Evolutionary conservation across 2,888 invertebrate genomes (phyloP).

Genomic region (Ceramica pisi): DNA sequence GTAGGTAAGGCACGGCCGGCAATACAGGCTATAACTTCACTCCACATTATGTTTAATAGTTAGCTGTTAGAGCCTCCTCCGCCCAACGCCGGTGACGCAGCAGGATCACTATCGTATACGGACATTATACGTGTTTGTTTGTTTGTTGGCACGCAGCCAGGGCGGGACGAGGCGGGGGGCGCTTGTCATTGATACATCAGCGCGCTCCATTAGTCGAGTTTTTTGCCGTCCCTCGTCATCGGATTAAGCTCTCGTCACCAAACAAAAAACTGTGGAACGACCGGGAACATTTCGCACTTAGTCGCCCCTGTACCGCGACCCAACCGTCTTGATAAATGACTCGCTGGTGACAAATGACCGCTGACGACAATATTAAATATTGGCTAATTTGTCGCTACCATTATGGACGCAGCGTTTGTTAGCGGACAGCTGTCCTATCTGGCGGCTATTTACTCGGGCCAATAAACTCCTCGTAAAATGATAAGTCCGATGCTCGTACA

Average conservation of each 20-base stretch:
- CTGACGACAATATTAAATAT: slow-evolving; percentile 20
- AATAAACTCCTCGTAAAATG: slow-evolving; percentile 51
- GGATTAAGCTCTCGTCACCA: slow-evolving; percentile 72
- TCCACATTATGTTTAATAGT: no score
- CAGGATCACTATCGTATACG: slow-evolving; percentile 22
- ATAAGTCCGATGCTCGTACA: slow-evolving; percentile 21
- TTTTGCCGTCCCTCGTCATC: slow-evolving; percentile 69
- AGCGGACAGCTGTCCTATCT: slow-evolving; percentile 13
- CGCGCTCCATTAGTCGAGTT: slow-evolving; percentile 70
- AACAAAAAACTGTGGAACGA: slow-evolving; percentile 69
- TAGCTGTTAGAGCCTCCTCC: no score
- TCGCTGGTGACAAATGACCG: slow-evolving; percentile 40
- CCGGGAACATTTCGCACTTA: slow-evolving; percentile 77
- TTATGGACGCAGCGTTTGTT: slow-evolving; percentile 1
- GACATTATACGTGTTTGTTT: slow-evolving; percentile 58
- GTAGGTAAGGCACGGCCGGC: no score
- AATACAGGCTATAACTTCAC: no score
- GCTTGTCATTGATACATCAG: slow-evolving; percentile 70
- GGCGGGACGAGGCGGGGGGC: slow-evolving; percentile 21
- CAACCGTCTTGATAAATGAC: slow-evolving; percentile 63
- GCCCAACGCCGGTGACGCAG: slow-evolving; percentile 5
- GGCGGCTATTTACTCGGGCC: slow-evolving; percentile 13
- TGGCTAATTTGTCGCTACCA: slow-evolving; percentile 22
- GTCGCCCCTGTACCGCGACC: slow-evolving; percentile 55
- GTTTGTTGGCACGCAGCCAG: slow-evolving; percentile 42